Evolutionary conservation across 1,140 invertebrate genomes (phyloP).

Genomic region (Danaus plexippus): DNA sequence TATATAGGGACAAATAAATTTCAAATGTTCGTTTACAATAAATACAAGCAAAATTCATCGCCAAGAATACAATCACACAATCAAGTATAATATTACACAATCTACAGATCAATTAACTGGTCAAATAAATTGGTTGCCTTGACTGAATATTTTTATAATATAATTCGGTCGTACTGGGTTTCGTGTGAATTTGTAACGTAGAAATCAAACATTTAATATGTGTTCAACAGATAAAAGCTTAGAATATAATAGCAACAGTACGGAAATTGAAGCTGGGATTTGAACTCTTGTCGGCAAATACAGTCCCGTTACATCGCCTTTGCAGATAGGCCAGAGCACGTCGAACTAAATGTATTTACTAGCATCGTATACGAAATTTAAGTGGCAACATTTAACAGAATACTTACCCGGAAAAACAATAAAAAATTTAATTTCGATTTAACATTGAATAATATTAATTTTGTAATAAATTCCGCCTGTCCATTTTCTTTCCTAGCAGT

Average conservation of each 20-base stretch:
- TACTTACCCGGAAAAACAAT: no score
- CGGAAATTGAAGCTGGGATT: constrained; percentile 27
- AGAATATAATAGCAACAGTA: constrained; percentile 11
- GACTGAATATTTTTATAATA: constrained; percentile 4
- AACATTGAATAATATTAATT: no score
- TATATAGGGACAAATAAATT: no score
- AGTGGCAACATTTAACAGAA: no score
- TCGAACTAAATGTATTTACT: constrained; percentile 8
- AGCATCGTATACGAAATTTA: no score
- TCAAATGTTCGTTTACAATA: no score
- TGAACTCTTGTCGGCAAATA: constrained; percentile 26
- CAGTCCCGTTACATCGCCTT: constrained; percentile 31
- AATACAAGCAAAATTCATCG: no score
- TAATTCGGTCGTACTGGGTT: constrained; percentile 1
- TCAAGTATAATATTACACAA: no score
- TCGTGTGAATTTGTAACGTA: constrained; percentile 9
- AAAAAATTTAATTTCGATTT: no score
- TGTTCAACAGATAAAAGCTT: constrained; percentile 6
- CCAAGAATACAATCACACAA: no score
- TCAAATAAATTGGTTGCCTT: constrained; percentile 4
- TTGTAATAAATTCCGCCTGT: constrained; percentile 3
- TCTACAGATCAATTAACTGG: no score
- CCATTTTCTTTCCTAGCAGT: constrained; percentile 1
- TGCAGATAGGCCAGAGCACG: constrained; percentile 25
- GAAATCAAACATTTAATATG: constrained; percentile 1